Conservation (phyloP, 2,888 invertebrate genomes). For the Drosophila ustulata region DNA sequence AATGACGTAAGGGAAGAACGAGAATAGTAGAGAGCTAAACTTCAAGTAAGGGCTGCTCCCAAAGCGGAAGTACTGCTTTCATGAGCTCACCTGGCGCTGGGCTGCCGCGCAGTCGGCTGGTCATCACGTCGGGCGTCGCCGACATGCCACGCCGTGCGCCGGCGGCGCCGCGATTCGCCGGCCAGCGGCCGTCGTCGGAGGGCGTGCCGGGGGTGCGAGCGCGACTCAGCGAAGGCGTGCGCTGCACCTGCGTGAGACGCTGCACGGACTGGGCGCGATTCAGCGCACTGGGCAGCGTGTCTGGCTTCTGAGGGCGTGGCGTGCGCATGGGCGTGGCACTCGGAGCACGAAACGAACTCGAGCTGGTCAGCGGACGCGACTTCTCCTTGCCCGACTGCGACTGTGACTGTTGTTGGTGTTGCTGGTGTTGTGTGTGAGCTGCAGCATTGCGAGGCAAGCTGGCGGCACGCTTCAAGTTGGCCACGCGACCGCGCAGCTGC, state of each 20-base stretch:
- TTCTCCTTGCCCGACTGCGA: conserved; percentile 75
- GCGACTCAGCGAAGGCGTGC: conserved; percentile 86
- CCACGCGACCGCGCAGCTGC: conserved; percentile 83
- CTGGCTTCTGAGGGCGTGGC: conserved; percentile 83
- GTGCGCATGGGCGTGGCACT: conserved; percentile 66
- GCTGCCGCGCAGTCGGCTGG: conserved; percentile 78
- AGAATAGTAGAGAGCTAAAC: too few species aligned
- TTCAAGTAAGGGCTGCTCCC: too few species aligned
- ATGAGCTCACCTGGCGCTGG: conserved; percentile 57
- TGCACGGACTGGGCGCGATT: conserved; percentile 82
- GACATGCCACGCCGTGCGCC: conserved; percentile 79
- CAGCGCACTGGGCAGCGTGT: conserved; percentile 86
- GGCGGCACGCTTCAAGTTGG: conserved; percentile 86
- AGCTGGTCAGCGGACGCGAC: conserved; percentile 44
- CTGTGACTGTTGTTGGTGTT: conserved; percentile 75
- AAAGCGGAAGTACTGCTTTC: too few species aligned
- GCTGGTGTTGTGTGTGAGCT: background rate
- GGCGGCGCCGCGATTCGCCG: conserved; percentile 79
- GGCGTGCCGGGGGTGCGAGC: conserved; percentile 88
- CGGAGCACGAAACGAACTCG: conserved; percentile 86
- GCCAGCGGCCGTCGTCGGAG: conserved; percentile 90
- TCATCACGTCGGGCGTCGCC: conserved; percentile 81
- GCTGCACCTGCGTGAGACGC: conserved; percentile 76
- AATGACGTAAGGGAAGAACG: too few species aligned
- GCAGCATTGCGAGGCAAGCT: conserved; percentile 83